These are phyloP conservation scores for Cacoxenus indagator DNA, from an alignment of 2,888 invertebrate species.

Conservation along the genomic window DNA sequence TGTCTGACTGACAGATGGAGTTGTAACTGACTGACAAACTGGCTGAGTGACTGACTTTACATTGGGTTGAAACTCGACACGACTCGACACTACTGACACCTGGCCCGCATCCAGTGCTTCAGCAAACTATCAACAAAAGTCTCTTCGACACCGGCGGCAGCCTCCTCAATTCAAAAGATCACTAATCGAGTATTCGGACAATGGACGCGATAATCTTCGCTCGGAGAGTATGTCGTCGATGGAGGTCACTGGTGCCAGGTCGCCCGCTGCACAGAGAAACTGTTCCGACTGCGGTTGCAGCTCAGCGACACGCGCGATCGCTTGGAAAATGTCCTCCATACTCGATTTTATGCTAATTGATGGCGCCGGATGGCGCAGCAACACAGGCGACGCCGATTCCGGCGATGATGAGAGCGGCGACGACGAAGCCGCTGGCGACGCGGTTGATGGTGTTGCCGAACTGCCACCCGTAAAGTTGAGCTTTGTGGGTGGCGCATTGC, in stretches of 20 bases:
- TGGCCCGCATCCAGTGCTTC: slow-evolving; percentile 2
- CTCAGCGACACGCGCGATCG: slow-evolving; percentile 64
- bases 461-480: slow-evolving; percentile 45
- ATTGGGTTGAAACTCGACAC: neutral
- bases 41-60: slow-evolving; percentile 4
- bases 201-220: slow-evolving; percentile 65
- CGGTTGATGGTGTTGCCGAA: slow-evolving; percentile 63
- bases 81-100: neutral
- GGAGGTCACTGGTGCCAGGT: slow-evolving; percentile 62
- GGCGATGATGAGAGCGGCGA: slow-evolving; percentile 54
- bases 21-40: slow-evolving; percentile 19
- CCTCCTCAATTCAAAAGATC: slow-evolving; percentile 68
- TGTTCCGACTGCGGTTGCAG: slow-evolving; percentile 36
- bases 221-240: slow-evolving; percentile 69
- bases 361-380: slow-evolving; percentile 51
- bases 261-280: slow-evolving; percentile 31
- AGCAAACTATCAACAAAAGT: slow-evolving; percentile 54
- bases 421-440: slow-evolving; percentile 47
- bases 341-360: slow-evolving; percentile 62
- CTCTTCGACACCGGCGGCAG: slow-evolving; percentile 44
- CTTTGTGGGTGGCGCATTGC: slow-evolving; percentile 33
- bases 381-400: slow-evolving; percentile 48
- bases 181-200: slow-evolving; percentile 70
- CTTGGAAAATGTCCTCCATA: slow-evolving; percentile 68
- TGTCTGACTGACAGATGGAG: too few species aligned